Conservation (phyloP, 2,797 vertebrate species). For the Simalia tracyae region DNA sequence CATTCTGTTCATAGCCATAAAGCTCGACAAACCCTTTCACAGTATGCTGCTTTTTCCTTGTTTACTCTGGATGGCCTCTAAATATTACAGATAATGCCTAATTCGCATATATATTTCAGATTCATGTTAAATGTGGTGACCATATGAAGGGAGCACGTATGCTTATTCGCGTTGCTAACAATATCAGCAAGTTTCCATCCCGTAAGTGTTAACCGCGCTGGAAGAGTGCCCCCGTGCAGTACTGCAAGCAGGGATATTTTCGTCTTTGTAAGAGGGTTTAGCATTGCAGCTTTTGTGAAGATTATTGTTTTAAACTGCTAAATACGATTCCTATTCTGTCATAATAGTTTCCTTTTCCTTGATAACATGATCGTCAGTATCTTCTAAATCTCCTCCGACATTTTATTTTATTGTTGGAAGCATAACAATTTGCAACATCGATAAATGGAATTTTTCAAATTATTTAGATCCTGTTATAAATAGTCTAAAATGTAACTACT, state of each 20-base stretch:
- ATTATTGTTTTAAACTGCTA: too few species aligned
- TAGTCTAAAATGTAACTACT: neutral
- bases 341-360: neutral
- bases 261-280: neutral
- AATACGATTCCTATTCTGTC: neutral
- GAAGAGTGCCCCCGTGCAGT: neutral
- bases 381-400: neutral
- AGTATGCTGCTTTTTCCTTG: neutral
- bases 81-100: neutral
- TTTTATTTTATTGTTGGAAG: neutral
- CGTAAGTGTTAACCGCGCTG: slow-evolving; percentile 79
- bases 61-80: neutral
- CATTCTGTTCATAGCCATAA: neutral
- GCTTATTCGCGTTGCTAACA: slow-evolving; percentile 96
- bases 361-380: neutral
- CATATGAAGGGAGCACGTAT: slow-evolving; percentile 93
- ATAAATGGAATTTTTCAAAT: neutral
- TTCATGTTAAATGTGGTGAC: slow-evolving; percentile 89
- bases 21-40: neutral
- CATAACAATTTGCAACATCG: neutral
- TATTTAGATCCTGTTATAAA: neutral
- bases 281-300: neutral
- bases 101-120: slow-evolving; percentile 71
- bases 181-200: slow-evolving; percentile 96
- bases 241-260: neutral